Conservation (phyloP, 1,140 invertebrate genomes). For the Brachionus koreanus region DNA sequence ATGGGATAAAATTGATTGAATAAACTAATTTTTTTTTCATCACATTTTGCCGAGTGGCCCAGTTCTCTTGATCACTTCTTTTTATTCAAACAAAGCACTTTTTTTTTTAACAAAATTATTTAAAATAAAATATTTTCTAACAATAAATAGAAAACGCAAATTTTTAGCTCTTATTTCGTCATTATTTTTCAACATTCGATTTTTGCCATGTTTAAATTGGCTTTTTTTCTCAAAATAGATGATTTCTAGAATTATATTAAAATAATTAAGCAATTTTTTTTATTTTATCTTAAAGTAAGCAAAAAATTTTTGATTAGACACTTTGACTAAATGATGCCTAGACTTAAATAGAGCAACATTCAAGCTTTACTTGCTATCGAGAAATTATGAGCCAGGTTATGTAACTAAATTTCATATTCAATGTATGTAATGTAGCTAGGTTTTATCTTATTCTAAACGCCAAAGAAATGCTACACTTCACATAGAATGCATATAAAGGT, state of each 20-base stretch:
- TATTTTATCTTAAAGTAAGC: background rate
- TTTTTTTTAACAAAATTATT: background rate
- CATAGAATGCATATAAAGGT: background rate
- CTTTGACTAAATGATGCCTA: background rate
- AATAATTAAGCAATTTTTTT: background rate
- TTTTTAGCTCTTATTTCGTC: background rate
- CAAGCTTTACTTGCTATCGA: background rate
- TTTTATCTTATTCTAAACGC: background rate
- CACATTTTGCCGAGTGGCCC: background rate
- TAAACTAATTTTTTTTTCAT: background rate
- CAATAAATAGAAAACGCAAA: background rate
- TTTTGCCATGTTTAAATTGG: background rate
- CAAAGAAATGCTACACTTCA: background rate
- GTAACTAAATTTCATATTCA: background rate
- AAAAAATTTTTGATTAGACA: background rate
- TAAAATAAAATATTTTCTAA: background rate
- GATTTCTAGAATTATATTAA: background rate
- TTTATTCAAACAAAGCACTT: background rate
- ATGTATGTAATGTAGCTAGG: background rate
- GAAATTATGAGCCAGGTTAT: background rate
- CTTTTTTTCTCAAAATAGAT: background rate
- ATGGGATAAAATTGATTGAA: background rate
- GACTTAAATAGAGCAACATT: background rate
- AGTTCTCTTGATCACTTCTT: background rate
- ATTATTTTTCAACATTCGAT: background rate